Percentiles rank a stretch among this genome's conserved stretches.
phyloP scores from a whole-genome alignment of 2,888 invertebrate genomes.

The Seladonia tumulorum region DNA sequence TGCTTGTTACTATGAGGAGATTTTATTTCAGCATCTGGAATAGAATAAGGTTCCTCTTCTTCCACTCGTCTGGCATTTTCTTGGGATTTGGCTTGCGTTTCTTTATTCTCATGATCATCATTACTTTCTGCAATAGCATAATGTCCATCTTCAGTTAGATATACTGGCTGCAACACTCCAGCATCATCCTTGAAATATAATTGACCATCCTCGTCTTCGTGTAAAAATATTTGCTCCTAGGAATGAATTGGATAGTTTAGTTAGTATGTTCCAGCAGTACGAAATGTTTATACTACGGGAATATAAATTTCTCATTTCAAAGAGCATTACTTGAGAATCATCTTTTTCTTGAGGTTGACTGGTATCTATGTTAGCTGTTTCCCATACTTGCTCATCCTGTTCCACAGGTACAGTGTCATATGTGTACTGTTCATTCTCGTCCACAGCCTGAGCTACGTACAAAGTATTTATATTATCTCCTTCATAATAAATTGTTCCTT shows the following conservation, averaged over 20 bases:
- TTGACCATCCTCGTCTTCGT: conserved; percentile 83
- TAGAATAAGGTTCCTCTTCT: conserved; percentile 70
- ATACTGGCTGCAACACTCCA: conserved; percentile 81
- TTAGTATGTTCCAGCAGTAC: conserved; percentile 1
- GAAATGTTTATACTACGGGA: not conserved
- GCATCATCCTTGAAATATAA: conserved; percentile 82
- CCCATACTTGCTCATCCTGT: conserved; percentile 80
- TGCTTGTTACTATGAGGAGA: conserved; percentile 66
- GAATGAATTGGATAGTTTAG: conserved; percentile 25
- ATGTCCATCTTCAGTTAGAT: conserved; percentile 82
- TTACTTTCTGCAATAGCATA: conserved; percentile 81
- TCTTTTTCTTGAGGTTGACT: conserved; percentile 69
- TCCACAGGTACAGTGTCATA: conserved; percentile 75
- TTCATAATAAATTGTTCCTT: conserved; percentile 82
- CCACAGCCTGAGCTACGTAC: conserved; percentile 77
- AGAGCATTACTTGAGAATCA: conserved; percentile 69
- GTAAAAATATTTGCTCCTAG: conserved; percentile 81
- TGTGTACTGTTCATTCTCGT: conserved; percentile 76
- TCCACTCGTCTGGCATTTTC: conserved; percentile 63
- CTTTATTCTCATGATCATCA: conserved; percentile 78
- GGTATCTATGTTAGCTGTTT: conserved; percentile 71
- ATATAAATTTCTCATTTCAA: not conserved
- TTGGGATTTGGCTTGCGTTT: conserved; percentile 67
- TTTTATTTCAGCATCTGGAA: conserved; percentile 75
- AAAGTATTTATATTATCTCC: conserved; percentile 80